Percentiles rank a stretch among this genome's conserved stretches.
Evolutionary conservation across 1,140 invertebrate genomes (phyloP).

Genomic region (Gryon sp.): DNA sequence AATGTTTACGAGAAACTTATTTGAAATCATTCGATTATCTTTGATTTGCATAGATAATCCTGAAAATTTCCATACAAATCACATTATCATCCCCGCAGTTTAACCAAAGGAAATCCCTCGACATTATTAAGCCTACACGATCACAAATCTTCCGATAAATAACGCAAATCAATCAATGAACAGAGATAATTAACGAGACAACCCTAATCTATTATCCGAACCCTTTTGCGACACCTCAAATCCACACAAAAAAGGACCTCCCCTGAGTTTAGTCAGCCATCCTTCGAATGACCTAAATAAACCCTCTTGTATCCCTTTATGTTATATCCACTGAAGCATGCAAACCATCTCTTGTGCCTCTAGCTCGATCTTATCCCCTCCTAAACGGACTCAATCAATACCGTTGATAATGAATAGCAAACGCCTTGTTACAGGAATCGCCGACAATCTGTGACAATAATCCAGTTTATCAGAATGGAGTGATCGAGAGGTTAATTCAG

Average conservation of each 20-base stretch:
- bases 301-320: background rate
- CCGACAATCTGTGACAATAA: constrained; percentile 68
- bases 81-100: too few species aligned
- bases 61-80: too few species aligned
- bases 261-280: background rate
- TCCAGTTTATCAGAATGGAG: constrained; percentile 80
- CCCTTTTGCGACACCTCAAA: background rate
- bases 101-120: too few species aligned
- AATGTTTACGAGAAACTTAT: too few species aligned
- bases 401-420: constrained; percentile 47
- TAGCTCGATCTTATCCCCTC: constrained; percentile 18
- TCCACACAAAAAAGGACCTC: background rate
- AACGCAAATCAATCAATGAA: constrained; percentile 12
- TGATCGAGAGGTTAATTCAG: constrained; percentile 80
- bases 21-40: too few species aligned
- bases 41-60: too few species aligned
- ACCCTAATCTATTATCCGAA: constrained; percentile 4
- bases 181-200: constrained; percentile 16
- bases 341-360: constrained; percentile 6
- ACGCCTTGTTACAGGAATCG: constrained; percentile 67
- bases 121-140: too few species aligned
- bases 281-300: constrained; percentile 28
- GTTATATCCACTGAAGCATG: background rate
- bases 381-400: constrained; percentile 29
- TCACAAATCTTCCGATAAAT: constrained; percentile 1